These are phyloP conservation scores for Saccostrea glomerata DNA, from an alignment of 1,140 invertebrate genomes.

Conservation along the genomic window DNA sequence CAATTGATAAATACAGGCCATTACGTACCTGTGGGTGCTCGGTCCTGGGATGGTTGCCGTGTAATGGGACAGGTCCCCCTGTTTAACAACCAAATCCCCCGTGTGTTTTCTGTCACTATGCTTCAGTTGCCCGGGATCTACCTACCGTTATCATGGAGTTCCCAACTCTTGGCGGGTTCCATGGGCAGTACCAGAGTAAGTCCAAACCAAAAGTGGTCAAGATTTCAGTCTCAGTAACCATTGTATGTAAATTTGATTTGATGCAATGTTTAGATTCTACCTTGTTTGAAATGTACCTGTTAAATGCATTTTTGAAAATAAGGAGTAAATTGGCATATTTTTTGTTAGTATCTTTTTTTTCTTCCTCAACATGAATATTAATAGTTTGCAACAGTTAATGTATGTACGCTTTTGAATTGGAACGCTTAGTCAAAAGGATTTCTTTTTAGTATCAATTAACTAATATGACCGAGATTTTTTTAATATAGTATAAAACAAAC, in stretches of 20 bases:
- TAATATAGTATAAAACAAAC: too few relatives aligned
- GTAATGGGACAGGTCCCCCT: neutral
- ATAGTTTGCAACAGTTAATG: too few relatives aligned
- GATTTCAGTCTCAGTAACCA: neutral
- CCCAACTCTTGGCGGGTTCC: neutral
- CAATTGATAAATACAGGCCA: neutral
- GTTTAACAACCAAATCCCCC: neutral
- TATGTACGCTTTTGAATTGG: too few relatives aligned
- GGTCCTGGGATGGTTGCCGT: neutral
- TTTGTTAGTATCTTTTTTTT: too few relatives aligned
- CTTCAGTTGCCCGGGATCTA: slow-evolving; percentile 29
- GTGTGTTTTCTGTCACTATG: slow-evolving; percentile 15
- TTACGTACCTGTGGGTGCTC: neutral
- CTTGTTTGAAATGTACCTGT: neutral
- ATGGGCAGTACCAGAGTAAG: slow-evolving; percentile 22
- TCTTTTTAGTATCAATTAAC: too few relatives aligned
- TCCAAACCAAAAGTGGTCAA: neutral
- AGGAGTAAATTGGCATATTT: too few relatives aligned
- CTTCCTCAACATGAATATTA: too few relatives aligned
- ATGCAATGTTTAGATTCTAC: neutral
- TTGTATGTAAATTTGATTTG: neutral
- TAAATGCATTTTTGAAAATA: too few relatives aligned
- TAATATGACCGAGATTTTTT: too few relatives aligned
- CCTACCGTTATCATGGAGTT: slow-evolving; percentile 19
- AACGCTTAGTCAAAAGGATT: too few relatives aligned